phyloP scores from a whole-genome alignment of 2,113 vertebrate species.

The Cryptoleucopteryx plumbea region DNA sequence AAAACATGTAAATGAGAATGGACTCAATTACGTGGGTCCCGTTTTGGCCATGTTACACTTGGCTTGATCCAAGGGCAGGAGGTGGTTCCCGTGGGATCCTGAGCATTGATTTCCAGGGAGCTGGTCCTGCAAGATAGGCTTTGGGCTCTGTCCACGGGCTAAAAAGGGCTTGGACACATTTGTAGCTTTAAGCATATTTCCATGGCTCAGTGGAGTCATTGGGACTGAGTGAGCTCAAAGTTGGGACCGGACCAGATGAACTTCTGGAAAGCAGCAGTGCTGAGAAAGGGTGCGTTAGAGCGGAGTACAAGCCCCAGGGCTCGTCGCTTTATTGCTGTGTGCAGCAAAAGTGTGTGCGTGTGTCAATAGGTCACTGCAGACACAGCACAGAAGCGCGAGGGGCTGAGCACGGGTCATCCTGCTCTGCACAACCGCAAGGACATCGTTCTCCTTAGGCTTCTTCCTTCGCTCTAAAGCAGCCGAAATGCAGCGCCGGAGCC shows the following conservation, averaged over 20 bases:
- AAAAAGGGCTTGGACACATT: neutral
- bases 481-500: neutral
- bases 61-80: neutral
- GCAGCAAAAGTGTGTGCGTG: rapidly evolving
- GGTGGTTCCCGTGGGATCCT: neutral
- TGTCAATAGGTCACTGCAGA: neutral
- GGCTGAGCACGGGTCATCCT: rapidly evolving
- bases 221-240: neutral
- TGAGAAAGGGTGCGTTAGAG: neutral
- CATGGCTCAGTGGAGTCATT: neutral
- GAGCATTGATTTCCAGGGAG: neutral
- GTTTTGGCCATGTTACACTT: neutral
- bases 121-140: neutral
- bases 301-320: neutral
- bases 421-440: rapidly evolving
- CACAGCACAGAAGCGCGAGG: rapidly evolving
- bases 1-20: neutral
- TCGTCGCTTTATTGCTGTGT: neutral
- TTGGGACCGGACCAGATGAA: neutral
- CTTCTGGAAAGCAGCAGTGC: neutral
- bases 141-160: neutral
- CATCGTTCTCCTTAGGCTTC: rapidly evolving
- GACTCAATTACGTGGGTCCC: neutral
- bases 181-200: neutral
- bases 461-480: neutral